Evolutionary conservation across 2,797 vertebrate species (phyloP).

Genomic region (Coluber constrictor): DNA sequence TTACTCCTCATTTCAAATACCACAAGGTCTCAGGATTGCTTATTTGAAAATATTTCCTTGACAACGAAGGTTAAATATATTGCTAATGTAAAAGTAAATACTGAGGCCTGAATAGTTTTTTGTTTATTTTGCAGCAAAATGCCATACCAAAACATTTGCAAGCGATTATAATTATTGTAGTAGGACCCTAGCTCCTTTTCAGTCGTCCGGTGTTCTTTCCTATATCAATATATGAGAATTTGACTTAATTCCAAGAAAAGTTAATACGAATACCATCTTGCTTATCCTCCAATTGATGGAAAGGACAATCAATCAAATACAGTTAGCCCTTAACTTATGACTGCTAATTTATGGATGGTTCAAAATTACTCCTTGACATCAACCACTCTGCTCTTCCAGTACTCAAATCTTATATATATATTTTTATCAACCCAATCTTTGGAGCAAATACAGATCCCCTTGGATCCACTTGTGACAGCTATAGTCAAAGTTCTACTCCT

Average conservation of each 20-base stretch:
- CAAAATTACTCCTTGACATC: background rate
- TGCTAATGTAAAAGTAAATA: constrained; percentile 44
- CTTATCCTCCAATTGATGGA: background rate
- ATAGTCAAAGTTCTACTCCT: background rate
- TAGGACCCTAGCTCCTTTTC: constrained; percentile 26
- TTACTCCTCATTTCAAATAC: constrained; percentile 20
- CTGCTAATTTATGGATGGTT: background rate
- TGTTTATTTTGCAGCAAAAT: constrained; percentile 51
- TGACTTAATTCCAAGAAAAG: background rate
- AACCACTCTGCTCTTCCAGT: background rate
- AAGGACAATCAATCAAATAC: background rate
- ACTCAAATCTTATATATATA: background rate
- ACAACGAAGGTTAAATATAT: constrained; percentile 18
- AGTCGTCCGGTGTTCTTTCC: background rate
- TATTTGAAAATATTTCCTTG: constrained; percentile 15
- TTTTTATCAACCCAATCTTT: background rate
- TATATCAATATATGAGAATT: constrained; percentile 12
- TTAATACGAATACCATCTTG: background rate
- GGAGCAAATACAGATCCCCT: background rate
- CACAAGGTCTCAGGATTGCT: constrained; percentile 21
- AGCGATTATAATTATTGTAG: constrained; percentile 35
- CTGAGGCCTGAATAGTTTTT: constrained; percentile 48
- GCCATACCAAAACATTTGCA: constrained; percentile 41
- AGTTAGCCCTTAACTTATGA: background rate
- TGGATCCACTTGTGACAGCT: background rate